phyloP scores from a whole-genome alignment of 2,113 vertebrate species.

The Dromaius novaehollandiae region DNA sequence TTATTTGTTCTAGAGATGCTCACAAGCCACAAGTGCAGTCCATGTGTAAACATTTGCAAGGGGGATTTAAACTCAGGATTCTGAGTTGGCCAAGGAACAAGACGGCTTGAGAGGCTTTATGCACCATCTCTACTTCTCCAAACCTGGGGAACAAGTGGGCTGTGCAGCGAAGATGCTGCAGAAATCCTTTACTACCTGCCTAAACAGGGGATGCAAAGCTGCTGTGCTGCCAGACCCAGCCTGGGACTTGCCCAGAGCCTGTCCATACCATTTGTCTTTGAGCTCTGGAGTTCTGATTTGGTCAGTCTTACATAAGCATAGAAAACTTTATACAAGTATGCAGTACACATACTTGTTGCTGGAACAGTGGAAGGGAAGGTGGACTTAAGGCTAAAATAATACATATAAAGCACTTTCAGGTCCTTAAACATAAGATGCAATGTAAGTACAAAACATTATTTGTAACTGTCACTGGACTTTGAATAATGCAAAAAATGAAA shows the following conservation, averaged over 20 bases:
- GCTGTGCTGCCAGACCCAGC: neutral
- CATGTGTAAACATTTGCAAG: conserved; percentile 32
- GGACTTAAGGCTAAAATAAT: neutral
- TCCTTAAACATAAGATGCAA: neutral
- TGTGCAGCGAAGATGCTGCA: neutral
- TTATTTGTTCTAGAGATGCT: conserved; percentile 39
- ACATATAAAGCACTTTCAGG: neutral
- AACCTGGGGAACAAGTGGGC: neutral
- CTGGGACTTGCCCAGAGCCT: neutral
- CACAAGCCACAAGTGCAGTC: conserved; percentile 48
- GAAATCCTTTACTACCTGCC: neutral
- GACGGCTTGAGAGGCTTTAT: conserved; percentile 21
- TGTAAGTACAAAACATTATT: neutral
- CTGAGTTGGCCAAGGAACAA: conserved; percentile 15
- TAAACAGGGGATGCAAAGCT: neutral
- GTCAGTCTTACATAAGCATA: neutral
- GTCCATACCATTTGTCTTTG: neutral
- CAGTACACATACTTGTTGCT: neutral
- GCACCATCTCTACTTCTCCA: neutral
- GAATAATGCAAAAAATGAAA: neutral
- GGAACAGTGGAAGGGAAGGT: neutral
- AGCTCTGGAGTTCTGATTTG: neutral
- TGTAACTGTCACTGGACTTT: neutral
- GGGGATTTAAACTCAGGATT: conserved; percentile 34
- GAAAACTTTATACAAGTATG: neutral